Conservation (phyloP, 1,140 invertebrate genomes). For the Drosophila suzukii region DNA sequence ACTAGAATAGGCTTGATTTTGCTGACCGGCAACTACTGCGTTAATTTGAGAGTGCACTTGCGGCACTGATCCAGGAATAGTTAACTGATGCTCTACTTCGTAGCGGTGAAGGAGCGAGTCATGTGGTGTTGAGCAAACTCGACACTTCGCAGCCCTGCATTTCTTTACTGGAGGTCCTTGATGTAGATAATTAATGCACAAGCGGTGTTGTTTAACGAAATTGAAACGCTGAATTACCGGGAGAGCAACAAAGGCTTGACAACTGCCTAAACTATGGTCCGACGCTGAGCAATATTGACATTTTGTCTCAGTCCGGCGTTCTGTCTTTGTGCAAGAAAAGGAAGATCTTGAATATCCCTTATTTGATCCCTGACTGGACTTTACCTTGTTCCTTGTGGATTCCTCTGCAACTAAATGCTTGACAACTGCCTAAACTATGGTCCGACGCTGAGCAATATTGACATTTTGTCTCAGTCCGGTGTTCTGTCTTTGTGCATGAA, state of each 20-base stretch:
- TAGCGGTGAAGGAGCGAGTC: not conserved
- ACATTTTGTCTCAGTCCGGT: not conserved
- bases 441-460: not conserved
- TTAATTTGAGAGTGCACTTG: too few relatives aligned
- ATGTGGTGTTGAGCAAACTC: too few relatives aligned
- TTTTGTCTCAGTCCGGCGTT: not conserved
- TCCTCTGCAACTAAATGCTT: not conserved
- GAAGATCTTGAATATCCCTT: not conserved
- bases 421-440: not conserved
- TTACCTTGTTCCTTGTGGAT: not conserved
- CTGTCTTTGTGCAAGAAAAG: too few relatives aligned
- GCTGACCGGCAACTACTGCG: too few relatives aligned
- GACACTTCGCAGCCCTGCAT: too few relatives aligned
- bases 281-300: not conserved
- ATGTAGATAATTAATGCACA: not conserved
- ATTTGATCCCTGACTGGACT: not conserved
- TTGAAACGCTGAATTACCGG: not conserved
- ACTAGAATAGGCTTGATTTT: too few relatives aligned
- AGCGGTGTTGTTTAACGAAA: not conserved
- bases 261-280: not conserved
- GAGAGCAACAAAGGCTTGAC: not conserved
- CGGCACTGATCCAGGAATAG: too few relatives aligned
- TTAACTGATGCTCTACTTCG: too few relatives aligned
- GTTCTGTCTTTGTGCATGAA: too few relatives aligned
- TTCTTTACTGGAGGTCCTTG: not conserved